Percentiles rank a stretch among this genome's conserved stretches.
These are phyloP conservation scores for Scophthalmus maximus DNA, from an alignment of 2,113 vertebrate species.

Conservation along the genomic window DNA sequence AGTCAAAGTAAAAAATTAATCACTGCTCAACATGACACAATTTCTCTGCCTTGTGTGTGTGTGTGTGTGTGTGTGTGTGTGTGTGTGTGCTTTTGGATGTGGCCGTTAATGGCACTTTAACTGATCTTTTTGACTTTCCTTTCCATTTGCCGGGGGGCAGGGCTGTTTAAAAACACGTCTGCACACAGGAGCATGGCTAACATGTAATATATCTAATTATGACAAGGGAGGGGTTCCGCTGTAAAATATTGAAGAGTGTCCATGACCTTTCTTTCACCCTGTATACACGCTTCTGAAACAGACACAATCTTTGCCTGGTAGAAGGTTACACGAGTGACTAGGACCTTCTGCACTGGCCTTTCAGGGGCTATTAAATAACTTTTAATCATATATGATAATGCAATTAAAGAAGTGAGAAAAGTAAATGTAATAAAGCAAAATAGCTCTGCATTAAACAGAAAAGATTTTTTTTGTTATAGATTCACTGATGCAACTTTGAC, in stretches of 20 bases:
- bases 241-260: constrained; percentile 93
- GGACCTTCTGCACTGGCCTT: constrained; percentile 12
- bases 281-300: constrained; percentile 85
- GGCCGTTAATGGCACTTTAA: constrained; percentile 84
- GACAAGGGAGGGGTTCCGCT: constrained; percentile 89
- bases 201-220: constrained; percentile 99
- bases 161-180: constrained; percentile 89
- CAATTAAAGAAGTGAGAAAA: constrained; percentile 6
- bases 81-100: background rate
- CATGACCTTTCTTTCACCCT: constrained; percentile 95
- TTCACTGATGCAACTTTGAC: too few species aligned
- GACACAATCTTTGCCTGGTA: constrained; percentile 85
- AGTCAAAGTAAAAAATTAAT: constrained; percentile 90
- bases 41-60: constrained; percentile 54
- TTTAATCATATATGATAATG: constrained; percentile 9
- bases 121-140: constrained; percentile 89
- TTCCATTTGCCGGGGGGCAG: constrained; percentile 94
- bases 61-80: background rate
- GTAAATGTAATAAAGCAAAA: constrained; percentile 15
- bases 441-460: constrained; percentile 11
- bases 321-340: too few species aligned
- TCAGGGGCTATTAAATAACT: background rate
- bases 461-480: constrained; percentile 14
- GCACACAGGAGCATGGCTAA: constrained; percentile 90
- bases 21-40: constrained; percentile 78